Percentiles rank a stretch among this genome's conserved stretches.
phyloP scores from a whole-genome alignment of 2,113 vertebrate genomes.

The Pseudopipra pipra region DNA sequence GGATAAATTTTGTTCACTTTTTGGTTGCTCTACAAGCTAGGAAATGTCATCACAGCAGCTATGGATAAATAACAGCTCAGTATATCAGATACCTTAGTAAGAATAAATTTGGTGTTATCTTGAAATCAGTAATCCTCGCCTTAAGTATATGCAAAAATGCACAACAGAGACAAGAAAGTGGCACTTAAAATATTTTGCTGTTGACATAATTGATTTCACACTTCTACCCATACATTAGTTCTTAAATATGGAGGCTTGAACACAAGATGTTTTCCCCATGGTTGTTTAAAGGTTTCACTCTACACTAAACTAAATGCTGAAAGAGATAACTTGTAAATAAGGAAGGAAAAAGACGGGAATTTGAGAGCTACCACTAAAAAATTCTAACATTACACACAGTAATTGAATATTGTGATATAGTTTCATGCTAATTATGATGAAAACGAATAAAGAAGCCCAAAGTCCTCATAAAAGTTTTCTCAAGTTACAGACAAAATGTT shows the following conservation, averaged over 20 bases:
- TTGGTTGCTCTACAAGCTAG: not conserved
- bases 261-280: not conserved
- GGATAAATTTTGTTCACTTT: not conserved
- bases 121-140: slow-evolving; percentile 30
- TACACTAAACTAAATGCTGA: not conserved
- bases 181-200: not conserved
- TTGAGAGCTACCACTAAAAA: not conserved
- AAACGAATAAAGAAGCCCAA: not conserved
- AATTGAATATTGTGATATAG: not conserved
- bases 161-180: not conserved
- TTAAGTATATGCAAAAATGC: not conserved
- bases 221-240: not conserved
- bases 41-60: not conserved
- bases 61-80: not conserved
- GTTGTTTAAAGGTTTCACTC: not conserved
- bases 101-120: not conserved
- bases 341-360: not conserved
- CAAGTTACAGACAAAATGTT: not conserved
- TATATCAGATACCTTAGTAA: not conserved
- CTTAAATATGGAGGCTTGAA: not conserved
- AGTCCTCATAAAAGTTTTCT: not conserved
- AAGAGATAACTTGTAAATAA: not conserved
- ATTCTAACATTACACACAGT: not conserved
- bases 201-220: not conserved
- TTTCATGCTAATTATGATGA: not conserved